Evolutionary conservation across 2,113 vertebrate species (phyloP).

Genomic region (Triplophysa rosa): DNA sequence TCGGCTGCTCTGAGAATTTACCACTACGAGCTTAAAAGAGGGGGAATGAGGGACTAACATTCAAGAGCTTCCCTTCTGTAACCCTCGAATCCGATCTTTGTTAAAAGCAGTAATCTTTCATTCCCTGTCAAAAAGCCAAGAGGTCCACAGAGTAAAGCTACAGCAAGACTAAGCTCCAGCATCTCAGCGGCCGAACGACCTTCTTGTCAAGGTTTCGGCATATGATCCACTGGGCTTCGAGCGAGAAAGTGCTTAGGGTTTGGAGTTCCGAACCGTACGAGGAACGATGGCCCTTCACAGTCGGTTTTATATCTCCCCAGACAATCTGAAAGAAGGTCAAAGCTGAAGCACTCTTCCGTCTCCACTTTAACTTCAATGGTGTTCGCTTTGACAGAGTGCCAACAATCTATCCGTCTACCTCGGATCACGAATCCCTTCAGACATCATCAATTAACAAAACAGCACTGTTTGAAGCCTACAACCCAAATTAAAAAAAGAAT

Average conservation of each 20-base stretch:
- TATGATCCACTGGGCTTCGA: not conserved
- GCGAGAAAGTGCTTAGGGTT: conserved; percentile 2
- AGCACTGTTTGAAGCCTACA: conserved; percentile 13
- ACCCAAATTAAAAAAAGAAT: conserved; percentile 30
- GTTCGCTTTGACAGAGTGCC: conserved; percentile 22
- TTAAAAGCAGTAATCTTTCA: conserved; percentile 45
- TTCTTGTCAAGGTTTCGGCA: conserved; percentile 17
- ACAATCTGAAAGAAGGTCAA: conserved; percentile 32
- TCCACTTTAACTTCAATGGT: conserved; percentile 15
- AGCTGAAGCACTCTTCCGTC: conserved; percentile 1
- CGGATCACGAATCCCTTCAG: conserved; percentile 22
- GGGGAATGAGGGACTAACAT: not conserved
- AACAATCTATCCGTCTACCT: conserved; percentile 29
- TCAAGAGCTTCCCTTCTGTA: conserved; percentile 25
- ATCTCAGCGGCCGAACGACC: not conserved
- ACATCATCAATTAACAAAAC: conserved; percentile 38
- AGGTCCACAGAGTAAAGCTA: conserved; percentile 22
- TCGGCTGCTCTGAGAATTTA: conserved; percentile 18
- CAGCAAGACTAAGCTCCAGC: not conserved
- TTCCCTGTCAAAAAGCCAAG: conserved; percentile 39
- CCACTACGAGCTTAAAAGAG: not conserved
- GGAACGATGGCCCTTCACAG: conserved; percentile 9
- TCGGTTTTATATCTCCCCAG: conserved; percentile 34
- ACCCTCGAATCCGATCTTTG: conserved; percentile 41
- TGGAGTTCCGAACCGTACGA: conserved; percentile 21